phyloP scores from a whole-genome alignment of 2,888 invertebrate species.

The Epinotia nisella region DNA sequence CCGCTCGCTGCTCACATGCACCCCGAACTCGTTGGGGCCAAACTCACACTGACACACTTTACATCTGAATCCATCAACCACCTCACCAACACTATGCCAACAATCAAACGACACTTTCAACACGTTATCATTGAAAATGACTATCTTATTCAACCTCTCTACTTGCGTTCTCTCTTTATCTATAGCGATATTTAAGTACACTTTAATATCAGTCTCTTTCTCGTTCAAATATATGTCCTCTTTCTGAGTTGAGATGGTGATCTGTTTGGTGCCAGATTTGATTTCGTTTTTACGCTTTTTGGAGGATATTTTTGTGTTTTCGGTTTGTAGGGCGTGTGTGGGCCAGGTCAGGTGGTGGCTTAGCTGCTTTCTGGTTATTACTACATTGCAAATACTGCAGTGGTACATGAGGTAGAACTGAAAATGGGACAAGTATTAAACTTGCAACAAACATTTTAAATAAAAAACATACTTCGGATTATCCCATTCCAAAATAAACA shows the following conservation, averaged over 20 bases:
- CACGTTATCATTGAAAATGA: constrained; percentile 43
- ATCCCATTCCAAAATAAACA: no score
- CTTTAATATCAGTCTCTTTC: constrained; percentile 44
- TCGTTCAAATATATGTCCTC: constrained; percentile 45
- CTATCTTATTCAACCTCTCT: constrained; percentile 47
- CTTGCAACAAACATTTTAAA: no score
- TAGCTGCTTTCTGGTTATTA: constrained; percentile 49
- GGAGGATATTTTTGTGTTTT: constrained; percentile 36
- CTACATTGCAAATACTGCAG: constrained; percentile 58
- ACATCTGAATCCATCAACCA: constrained; percentile 42
- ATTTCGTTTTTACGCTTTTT: constrained; percentile 44
- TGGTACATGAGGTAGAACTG: constrained; percentile 58
- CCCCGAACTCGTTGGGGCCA: constrained; percentile 35
- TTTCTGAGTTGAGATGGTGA: constrained; percentile 42
- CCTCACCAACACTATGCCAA: constrained; percentile 49
- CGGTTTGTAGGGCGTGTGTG: constrained; percentile 37
- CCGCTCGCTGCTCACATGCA: constrained; percentile 40
- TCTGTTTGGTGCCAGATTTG: constrained; percentile 45
- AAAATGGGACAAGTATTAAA: constrained; percentile 11
- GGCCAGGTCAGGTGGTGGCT: constrained; percentile 50
- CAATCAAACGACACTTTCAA: constrained; percentile 50
- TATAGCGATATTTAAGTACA: constrained; percentile 37
- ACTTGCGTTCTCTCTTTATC: constrained; percentile 8
- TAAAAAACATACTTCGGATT: no score
- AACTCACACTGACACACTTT: constrained; percentile 46